phyloP scores from a whole-genome alignment of 2,888 invertebrate genomes.

The Metellina segmentata region DNA sequence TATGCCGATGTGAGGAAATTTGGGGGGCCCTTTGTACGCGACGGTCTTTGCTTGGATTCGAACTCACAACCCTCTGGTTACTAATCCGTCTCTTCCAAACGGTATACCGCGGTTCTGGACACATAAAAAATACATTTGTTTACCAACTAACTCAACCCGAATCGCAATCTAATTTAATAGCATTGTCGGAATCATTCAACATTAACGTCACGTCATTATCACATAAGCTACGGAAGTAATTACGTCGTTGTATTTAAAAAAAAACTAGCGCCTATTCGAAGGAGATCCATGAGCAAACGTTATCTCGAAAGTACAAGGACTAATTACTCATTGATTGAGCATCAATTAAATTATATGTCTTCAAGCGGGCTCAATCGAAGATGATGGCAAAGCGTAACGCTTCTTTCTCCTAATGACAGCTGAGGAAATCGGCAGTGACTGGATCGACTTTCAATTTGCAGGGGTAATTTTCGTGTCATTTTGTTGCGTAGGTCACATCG shows the following conservation, averaged over 20 bases:
- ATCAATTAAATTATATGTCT: constrained; percentile 19
- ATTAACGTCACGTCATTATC: not conserved
- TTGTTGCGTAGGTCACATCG: constrained; percentile 4
- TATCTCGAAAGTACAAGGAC: not conserved
- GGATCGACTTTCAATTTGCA: not conserved
- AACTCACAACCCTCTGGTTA: not conserved
- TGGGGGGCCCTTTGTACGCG: too few relatives aligned
- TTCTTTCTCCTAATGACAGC: constrained; percentile 21
- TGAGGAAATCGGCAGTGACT: constrained; percentile 20
- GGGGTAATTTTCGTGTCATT: constrained; percentile 37
- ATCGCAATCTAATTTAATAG: not conserved
- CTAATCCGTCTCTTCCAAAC: not conserved
- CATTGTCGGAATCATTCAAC: not conserved
- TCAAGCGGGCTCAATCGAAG: not conserved
- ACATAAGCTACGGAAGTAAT: not conserved
- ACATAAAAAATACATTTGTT: not conserved
- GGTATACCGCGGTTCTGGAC: not conserved
- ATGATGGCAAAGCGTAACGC: not conserved
- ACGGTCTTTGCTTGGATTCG: not conserved
- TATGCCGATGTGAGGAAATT: too few relatives aligned
- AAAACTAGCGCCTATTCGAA: not conserved
- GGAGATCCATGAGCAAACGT: not conserved
- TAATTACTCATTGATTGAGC: constrained; percentile 27
- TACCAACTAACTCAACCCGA: not conserved
- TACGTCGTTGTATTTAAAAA: not conserved